phyloP scores from a whole-genome alignment of 2,888 invertebrate species.

The Gymnocheta viridis region DNA sequence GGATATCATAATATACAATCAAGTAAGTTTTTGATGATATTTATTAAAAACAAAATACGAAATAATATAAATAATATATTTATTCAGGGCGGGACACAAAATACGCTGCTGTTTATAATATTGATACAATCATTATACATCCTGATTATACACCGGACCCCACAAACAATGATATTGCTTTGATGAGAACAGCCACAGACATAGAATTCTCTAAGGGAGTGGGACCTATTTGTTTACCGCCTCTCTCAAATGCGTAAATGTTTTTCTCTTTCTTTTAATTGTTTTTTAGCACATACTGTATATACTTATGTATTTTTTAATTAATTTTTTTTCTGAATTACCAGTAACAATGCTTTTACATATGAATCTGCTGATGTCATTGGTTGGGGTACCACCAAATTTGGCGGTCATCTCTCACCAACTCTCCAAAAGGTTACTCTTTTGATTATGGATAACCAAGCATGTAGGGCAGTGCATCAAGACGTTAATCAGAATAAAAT shows the following conservation, averaged over 20 bases:
- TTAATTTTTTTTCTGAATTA: neutral
- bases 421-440: constrained; percentile 82
- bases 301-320: neutral
- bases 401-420: constrained; percentile 82
- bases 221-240: constrained; percentile 85
- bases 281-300: no score
- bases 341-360: constrained; percentile 70
- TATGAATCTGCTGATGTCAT: constrained; percentile 73
- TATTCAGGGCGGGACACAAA: constrained; percentile 54
- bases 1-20: constrained; percentile 83
- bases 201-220: constrained; percentile 83
- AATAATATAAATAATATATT: no score
- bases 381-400: constrained; percentile 84
- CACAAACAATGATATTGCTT: constrained; percentile 85
- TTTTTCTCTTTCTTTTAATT: neutral
- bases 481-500: constrained; percentile 71
- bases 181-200: constrained; percentile 80
- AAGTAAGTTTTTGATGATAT: neutral
- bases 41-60: no score
- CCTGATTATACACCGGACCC: no score
- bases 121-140: constrained; percentile 75
- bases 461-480: no score
- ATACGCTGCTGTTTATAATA: constrained; percentile 75
- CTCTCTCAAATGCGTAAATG: constrained; percentile 72
- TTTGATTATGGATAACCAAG: constrained; percentile 73